Evolutionary conservation across 2,113 vertebrate species (phyloP).

Genomic region (Prietella phreatophila): DNA sequence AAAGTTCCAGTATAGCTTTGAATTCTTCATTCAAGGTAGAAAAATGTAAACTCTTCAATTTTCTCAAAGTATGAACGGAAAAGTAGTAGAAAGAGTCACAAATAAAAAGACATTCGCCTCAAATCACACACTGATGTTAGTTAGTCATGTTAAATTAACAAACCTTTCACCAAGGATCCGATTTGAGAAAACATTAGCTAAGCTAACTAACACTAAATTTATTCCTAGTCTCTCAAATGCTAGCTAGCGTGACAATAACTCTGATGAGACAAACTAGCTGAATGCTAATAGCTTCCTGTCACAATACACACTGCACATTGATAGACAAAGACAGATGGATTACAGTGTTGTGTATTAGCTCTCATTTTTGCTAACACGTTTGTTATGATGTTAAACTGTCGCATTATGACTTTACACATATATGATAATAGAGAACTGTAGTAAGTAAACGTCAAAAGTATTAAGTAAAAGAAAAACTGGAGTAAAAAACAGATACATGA

Average conservation of each 20-base stretch:
- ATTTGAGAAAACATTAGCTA: not conserved
- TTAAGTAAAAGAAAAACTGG: not conserved
- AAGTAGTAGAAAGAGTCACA: not conserved
- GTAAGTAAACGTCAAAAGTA: not conserved
- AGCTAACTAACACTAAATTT: not conserved
- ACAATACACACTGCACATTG: too few relatives aligned
- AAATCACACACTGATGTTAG: not conserved
- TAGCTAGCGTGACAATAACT: not conserved
- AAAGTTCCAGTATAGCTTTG: not conserved
- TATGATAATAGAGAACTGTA: not conserved
- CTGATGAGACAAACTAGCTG: too few relatives aligned
- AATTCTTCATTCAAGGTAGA: not conserved
- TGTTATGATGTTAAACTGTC: not conserved
- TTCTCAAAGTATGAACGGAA: not conserved
- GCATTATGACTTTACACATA: not conserved
- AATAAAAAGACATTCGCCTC: not conserved
- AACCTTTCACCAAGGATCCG: not conserved
- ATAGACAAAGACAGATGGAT: too few relatives aligned
- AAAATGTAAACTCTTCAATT: not conserved
- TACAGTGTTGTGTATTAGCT: too few relatives aligned
- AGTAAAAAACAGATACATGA: not conserved
- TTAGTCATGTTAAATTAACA: not conserved
- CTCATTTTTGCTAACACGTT: too few relatives aligned
- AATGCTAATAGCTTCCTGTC: too few relatives aligned
- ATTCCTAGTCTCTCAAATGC: not conserved